These are phyloP conservation scores for Cynopterus brachyotis DNA, from an alignment of 2,113 vertebrate species.

Conservation along the genomic window DNA sequence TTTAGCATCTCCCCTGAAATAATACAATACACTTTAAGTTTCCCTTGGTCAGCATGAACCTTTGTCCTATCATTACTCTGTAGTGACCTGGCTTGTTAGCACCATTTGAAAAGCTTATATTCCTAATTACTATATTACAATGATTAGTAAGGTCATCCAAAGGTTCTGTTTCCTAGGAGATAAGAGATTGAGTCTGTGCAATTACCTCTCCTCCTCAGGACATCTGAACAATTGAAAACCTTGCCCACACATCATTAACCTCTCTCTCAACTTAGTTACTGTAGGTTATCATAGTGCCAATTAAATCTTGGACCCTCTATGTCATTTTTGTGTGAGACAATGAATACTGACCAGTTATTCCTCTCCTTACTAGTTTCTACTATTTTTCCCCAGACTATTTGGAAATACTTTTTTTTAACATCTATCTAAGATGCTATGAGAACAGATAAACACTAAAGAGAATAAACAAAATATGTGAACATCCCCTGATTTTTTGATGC, in stretches of 20 bases:
- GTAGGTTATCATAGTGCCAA: background rate
- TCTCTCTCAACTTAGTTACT: background rate
- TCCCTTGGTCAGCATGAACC: slow-evolving; percentile 22
- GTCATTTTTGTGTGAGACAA: slow-evolving; percentile 40
- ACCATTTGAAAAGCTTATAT: slow-evolving; percentile 51
- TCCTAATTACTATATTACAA: slow-evolving; percentile 47
- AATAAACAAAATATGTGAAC: background rate
- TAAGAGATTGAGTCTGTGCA: background rate
- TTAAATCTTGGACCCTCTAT: background rate
- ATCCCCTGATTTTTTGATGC: background rate
- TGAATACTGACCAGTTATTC: background rate
- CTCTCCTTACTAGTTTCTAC: background rate
- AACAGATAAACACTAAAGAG: background rate
- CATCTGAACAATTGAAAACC: slow-evolving; percentile 31
- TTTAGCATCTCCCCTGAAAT: background rate
- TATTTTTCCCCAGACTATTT: background rate
- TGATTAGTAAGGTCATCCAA: slow-evolving; percentile 41
- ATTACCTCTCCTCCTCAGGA: slow-evolving; percentile 27
- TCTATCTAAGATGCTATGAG: background rate
- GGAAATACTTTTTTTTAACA: background rate
- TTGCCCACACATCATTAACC: background rate
- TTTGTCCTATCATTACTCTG: background rate
- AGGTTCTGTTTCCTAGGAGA: slow-evolving; percentile 41
- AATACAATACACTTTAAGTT: background rate
- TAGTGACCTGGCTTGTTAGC: background rate